Base-by-base conservation (phyloP, 1,140 invertebrate species). In the Pseudomyrmex concolor region DNA sequence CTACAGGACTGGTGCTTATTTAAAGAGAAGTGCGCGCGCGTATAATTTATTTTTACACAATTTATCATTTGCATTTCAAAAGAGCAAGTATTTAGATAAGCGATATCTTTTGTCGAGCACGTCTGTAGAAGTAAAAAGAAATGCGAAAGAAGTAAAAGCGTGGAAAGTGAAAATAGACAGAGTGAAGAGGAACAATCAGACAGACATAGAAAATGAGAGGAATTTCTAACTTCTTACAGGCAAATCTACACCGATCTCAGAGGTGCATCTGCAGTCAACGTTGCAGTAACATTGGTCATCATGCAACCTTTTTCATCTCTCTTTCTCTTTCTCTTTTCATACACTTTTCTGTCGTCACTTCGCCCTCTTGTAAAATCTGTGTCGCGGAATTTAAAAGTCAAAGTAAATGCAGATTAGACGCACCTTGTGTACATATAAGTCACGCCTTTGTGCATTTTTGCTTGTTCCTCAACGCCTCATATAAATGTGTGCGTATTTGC, bases 351-450 rank as follows among this genome's bases (percentile, higher is more conserved):
- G 3, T 10, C 0, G 34, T n/a, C 54, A 60, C 66, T 68, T 68
- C 34, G 57, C 10, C 9, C 63, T 22, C 62, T 77, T 84, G 73
- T 78, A 74, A 66, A 66, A 60, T 81, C 45, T 51, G 15, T 70
- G 78, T 48, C 51, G 72, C 72, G 85, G 72, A 88, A 92, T 92
- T 91, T 91, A 91, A 90, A 91, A 92, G 91, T 92, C 90, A 92
- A 92, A 92, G 86, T 81, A 80, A 90, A 92, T 92, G 91, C 84
- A 90, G 83, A 92, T 91, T 85, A 77, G 81, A 64, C 83, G 64
- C 55, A 55, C 50, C 57, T 22, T 57, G 50, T 84, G 34, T 60
- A 7, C 77, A 74, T 66, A 66, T 83, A 66, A 59, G 72, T 66
- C 51, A 55, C n/a, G 72, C 19, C 71, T 74, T 62, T 83, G 48